Percentiles rank a stretch among this genome's conserved stretches.
Conservation (phyloP, 2,888 invertebrate species). For the Hecatera dysodea region DNA sequence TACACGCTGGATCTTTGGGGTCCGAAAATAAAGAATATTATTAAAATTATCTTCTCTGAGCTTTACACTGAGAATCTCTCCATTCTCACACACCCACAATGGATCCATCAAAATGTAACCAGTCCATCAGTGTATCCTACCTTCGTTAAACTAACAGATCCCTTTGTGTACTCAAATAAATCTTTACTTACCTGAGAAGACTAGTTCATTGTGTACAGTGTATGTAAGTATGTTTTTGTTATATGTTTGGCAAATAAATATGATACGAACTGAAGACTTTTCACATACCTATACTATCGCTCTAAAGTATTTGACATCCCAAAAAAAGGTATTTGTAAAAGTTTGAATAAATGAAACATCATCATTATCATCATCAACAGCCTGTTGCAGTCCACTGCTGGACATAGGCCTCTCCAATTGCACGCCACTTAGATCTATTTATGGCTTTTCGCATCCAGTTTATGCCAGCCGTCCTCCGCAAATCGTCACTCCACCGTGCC, state of each 20-base stretch:
- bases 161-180: conserved; percentile 27
- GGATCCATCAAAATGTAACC: conserved; percentile 32
- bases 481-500: too few species aligned
- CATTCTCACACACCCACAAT: neutral
- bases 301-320: too few species aligned
- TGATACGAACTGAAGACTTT: neutral
- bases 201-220: neutral
- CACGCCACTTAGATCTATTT: too few species aligned
- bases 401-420: too few species aligned
- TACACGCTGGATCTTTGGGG: too few species aligned
- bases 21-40: too few species aligned
- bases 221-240: neutral
- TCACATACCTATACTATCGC: too few species aligned
- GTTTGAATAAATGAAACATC: neutral
- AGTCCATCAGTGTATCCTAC: conserved; percentile 38
- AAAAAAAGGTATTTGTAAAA: too few species aligned
- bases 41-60: neutral
- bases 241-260: neutral
- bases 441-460: too few species aligned
- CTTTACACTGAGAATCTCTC: neutral
- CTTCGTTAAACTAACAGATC: conserved; percentile 11
- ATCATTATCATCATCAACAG: too few species aligned
- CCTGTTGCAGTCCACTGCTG: too few species aligned
- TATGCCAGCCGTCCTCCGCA: too few species aligned
- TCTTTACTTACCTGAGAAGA: conserved; percentile 1